Evolutionary conservation across 2,888 invertebrate species (phyloP).

Genomic region (Tipula confusa): DNA sequence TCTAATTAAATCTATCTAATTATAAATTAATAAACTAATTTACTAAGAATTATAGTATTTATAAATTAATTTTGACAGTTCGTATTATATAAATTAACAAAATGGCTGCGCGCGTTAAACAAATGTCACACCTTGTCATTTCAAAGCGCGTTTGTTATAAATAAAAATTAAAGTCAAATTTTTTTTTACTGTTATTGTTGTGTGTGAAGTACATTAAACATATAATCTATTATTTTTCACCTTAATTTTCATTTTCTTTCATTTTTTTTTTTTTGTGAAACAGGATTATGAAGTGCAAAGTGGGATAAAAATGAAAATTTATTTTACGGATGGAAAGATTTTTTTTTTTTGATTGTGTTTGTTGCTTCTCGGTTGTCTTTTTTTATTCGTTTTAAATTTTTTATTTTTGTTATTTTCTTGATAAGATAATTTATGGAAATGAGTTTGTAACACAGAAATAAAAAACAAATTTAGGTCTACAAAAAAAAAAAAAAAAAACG

Average conservation of each 20-base stretch:
- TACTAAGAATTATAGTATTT: background rate
- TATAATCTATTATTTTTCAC: constrained; percentile 16
- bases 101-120: background rate
- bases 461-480: constrained; percentile 8
- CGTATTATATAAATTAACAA: background rate
- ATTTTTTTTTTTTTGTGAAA: too few species aligned
- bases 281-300: constrained; percentile 20
- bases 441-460: background rate
- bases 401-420: constrained; percentile 1
- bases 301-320: constrained; percentile 17
- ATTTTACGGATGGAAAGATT: constrained; percentile 1
- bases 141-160: background rate
- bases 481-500: background rate
- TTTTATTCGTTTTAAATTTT: background rate
- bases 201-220: constrained; percentile 9
- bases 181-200: background rate
- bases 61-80: background rate
- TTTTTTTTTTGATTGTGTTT: background rate
- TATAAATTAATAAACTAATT: background rate
- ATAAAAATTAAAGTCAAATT: background rate
- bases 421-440: constrained; percentile 25
- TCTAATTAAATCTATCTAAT: background rate
- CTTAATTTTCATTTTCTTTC: too few species aligned
- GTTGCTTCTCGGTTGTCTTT: background rate
- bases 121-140: background rate